phyloP scores from a whole-genome alignment of 2,888 invertebrate genomes.

The Tanypteryx hageni region DNA sequence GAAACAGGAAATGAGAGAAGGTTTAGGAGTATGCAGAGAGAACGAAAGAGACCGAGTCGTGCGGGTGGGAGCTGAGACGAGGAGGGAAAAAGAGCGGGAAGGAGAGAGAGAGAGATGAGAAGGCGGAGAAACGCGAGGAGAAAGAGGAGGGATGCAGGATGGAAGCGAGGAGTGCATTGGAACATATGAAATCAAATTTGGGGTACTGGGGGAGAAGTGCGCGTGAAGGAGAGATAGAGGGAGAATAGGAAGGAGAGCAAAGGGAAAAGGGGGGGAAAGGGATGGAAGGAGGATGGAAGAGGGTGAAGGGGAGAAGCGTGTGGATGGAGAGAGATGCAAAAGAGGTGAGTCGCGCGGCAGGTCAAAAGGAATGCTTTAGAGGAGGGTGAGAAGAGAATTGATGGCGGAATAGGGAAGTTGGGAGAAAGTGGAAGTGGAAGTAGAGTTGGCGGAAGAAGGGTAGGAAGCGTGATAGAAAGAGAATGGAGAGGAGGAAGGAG shows the following conservation, averaged over 20 bases:
- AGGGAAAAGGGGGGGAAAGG: background rate
- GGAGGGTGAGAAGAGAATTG: background rate
- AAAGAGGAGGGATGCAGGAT: background rate
- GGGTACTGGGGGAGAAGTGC: slow-evolving; percentile 48
- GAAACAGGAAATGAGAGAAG: slow-evolving; percentile 9
- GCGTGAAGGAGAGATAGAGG: slow-evolving; percentile 29
- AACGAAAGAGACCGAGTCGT: background rate
- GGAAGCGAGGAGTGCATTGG: slow-evolving; percentile 49
- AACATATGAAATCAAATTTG: slow-evolving; percentile 63
- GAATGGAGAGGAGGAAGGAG: background rate
- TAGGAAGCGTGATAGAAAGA: background rate
- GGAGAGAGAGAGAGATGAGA: background rate
- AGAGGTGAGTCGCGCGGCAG: slow-evolving; percentile 47
- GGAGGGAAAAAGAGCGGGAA: background rate
- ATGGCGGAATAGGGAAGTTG: no score
- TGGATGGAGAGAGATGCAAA: slow-evolving; percentile 27
- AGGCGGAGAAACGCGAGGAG: background rate
- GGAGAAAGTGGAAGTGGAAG: no score
- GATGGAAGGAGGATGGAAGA: background rate
- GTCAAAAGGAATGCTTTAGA: slow-evolving; percentile 52
- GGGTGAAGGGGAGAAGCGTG: background rate
- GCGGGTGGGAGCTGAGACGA: background rate
- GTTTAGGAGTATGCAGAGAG: background rate
- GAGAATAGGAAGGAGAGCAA: background rate
- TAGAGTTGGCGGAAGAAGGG: no score